These are phyloP conservation scores for Thalpophila matura DNA, from an alignment of 2,888 invertebrate species.

Conservation along the genomic window DNA sequence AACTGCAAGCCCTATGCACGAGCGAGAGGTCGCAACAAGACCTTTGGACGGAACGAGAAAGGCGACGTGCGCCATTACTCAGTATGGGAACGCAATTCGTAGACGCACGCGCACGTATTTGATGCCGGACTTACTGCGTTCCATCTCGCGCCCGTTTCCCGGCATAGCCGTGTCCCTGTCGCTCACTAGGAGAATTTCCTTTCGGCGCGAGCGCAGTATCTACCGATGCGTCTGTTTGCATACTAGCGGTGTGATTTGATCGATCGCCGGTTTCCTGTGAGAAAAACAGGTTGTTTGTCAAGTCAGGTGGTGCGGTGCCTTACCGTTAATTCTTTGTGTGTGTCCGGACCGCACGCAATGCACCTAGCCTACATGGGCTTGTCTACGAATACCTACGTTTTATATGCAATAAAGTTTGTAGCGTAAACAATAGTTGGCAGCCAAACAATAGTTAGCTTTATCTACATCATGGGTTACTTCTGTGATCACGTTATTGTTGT, in stretches of 20 bases:
- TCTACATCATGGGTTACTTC: conserved; percentile 13
- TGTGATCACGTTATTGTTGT: conserved; percentile 7
- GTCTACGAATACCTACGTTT: conserved; percentile 55
- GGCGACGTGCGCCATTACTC: conserved; percentile 85
- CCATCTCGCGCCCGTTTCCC: conserved; percentile 73
- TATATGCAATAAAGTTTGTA: conserved; percentile 40
- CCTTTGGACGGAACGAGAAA: conserved; percentile 83
- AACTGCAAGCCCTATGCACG: conserved; percentile 59
- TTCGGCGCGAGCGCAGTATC: conserved; percentile 77
- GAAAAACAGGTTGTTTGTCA: conserved; percentile 86
- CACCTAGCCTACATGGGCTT: conserved; percentile 58
- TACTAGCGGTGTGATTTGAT: conserved; percentile 85
- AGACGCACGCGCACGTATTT: conserved; percentile 83
- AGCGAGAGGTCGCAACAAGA: conserved; percentile 79
- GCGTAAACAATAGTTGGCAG: conserved; percentile 48
- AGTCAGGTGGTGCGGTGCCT: conserved; percentile 81
- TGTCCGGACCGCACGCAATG: conserved; percentile 74
- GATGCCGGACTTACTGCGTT: conserved; percentile 82
- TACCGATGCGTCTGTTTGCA: conserved; percentile 83
- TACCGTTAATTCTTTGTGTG: conserved; percentile 80
- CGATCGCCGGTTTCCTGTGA: conserved; percentile 86
- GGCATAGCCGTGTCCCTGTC: conserved; percentile 77
- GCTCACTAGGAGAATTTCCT: conserved; percentile 68
- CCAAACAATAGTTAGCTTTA: conserved; percentile 36
- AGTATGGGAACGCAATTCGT: conserved; percentile 89